A percentile compares a stretch with the other conserved stretches of the same genome.
Conservation (phyloP, 2,113 vertebrate species). For the Cryptomyrus ogoouensis region DNA sequence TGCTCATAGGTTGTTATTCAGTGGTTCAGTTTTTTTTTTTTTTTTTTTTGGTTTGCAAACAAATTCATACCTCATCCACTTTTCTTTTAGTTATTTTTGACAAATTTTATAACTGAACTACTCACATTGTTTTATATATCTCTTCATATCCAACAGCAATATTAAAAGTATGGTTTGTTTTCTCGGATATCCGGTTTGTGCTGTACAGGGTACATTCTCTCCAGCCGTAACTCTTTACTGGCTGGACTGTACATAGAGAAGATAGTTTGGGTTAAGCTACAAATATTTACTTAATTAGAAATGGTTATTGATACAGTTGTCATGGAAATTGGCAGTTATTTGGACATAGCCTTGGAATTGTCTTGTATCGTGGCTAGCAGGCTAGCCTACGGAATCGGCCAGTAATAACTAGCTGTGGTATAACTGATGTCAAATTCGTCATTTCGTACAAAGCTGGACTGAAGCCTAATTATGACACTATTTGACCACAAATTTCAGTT, state of each 20-base stretch:
- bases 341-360: neutral
- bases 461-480: neutral
- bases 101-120: constrained; percentile 47
- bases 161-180: constrained; percentile 9
- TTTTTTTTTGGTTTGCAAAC: constrained; percentile 2
- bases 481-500: neutral
- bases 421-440: neutral
- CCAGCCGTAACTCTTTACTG: neutral
- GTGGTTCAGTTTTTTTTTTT: constrained; percentile 33
- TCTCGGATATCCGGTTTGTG: neutral
- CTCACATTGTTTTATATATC: constrained; percentile 33
- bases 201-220: neutral
- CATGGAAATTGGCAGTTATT: neutral
- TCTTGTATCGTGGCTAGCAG: constrained; percentile 9
- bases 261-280: neutral
- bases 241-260: neutral
- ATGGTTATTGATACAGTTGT: neutral
- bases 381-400: constrained; percentile 11
- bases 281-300: neutral
- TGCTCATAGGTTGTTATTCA: constrained; percentile 54
- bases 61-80: constrained; percentile 24
- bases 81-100: constrained; percentile 24
- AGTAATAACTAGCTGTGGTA: neutral
- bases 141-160: constrained; percentile 23
- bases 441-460: neutral